phyloP scores from a whole-genome alignment of 2,113 vertebrate species.

The Gobio gobio region DNA sequence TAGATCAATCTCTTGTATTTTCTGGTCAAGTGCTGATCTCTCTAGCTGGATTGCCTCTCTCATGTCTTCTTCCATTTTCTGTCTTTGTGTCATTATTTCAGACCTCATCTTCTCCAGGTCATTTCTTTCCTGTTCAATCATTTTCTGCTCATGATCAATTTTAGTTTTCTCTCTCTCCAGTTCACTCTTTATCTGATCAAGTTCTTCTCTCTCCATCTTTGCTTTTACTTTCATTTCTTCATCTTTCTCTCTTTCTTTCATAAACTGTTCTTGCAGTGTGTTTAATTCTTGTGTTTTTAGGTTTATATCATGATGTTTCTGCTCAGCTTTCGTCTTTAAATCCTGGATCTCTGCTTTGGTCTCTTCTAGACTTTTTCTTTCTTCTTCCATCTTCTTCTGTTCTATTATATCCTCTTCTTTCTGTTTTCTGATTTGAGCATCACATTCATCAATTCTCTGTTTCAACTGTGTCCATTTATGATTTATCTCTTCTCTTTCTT shows the following conservation, averaged over 20 bases:
- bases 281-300: slow-evolving; percentile 17
- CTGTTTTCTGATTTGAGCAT: not conserved
- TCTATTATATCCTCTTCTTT: not conserved
- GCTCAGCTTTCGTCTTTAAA: not conserved
- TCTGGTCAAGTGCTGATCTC: slow-evolving; percentile 8
- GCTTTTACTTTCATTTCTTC: slow-evolving; percentile 3
- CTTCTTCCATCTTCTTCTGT: not conserved
- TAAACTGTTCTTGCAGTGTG: not conserved
- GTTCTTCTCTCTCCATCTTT: slow-evolving; percentile 38
- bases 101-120: slow-evolving; percentile 5
- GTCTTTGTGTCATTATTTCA: not conserved
- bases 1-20: slow-evolving; percentile 1
- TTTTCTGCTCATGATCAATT: not conserved
- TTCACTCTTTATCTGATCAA: not conserved
- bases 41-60: not conserved
- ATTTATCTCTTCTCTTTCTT: not conserved
- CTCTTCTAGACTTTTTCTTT: not conserved
- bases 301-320: not conserved
- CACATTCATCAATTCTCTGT: not conserved
- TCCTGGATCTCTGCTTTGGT: not conserved
- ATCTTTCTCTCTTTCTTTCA: not conserved
- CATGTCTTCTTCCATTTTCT: too few relatives aligned
- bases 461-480: not conserved
- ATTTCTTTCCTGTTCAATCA: not conserved
- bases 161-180: not conserved